Conservation (phyloP, 2,888 invertebrate genomes). For the Drosophila maculinotata region DNA sequence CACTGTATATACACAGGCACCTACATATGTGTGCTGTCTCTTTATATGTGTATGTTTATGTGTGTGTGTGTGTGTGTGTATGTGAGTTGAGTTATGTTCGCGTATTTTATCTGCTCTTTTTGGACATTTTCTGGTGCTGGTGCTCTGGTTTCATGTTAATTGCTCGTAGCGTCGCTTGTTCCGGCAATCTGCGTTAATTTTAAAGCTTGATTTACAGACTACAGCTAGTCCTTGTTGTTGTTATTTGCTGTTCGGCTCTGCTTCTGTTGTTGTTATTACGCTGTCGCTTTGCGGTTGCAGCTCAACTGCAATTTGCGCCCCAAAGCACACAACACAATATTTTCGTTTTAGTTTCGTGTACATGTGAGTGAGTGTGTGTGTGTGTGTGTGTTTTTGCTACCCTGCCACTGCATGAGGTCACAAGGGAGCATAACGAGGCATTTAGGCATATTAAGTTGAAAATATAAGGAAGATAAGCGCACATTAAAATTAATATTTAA, state of each 20-base stretch:
- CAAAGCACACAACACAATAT: slow-evolving; percentile 62
- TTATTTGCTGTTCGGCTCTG: slow-evolving; percentile 9
- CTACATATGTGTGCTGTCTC: slow-evolving; percentile 9
- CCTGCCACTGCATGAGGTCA: slow-evolving; percentile 35
- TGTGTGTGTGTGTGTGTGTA: slow-evolving; percentile 20
- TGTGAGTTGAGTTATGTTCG: slow-evolving; percentile 21
- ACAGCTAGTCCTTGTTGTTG: slow-evolving; percentile 46
- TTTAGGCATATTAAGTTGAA: slow-evolving; percentile 13
- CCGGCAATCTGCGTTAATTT: slow-evolving; percentile 80
- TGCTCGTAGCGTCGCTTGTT: slow-evolving; percentile 79
- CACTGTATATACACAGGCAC: slow-evolving; percentile 21
- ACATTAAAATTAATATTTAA: slow-evolving; percentile 17
- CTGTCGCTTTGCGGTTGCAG: slow-evolving; percentile 61
- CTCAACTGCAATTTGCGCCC: slow-evolving; percentile 66
- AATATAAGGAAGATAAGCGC: slow-evolving; percentile 7
- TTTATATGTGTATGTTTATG: background rate
- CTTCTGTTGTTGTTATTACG: slow-evolving; percentile 1
- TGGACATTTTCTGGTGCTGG: slow-evolving; percentile 32
- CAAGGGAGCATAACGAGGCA: slow-evolving; percentile 27
- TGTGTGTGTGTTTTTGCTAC: slow-evolving; percentile 13
- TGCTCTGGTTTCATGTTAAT: slow-evolving; percentile 75
- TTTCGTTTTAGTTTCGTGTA: slow-evolving; percentile 29
- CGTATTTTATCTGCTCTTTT: slow-evolving; percentile 52
- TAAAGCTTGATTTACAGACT: slow-evolving; percentile 79
- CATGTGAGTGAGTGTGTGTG: slow-evolving; percentile 13